Conservation (phyloP, 2,113 vertebrate genomes). For the Megaptera novaeangliae region DNA sequence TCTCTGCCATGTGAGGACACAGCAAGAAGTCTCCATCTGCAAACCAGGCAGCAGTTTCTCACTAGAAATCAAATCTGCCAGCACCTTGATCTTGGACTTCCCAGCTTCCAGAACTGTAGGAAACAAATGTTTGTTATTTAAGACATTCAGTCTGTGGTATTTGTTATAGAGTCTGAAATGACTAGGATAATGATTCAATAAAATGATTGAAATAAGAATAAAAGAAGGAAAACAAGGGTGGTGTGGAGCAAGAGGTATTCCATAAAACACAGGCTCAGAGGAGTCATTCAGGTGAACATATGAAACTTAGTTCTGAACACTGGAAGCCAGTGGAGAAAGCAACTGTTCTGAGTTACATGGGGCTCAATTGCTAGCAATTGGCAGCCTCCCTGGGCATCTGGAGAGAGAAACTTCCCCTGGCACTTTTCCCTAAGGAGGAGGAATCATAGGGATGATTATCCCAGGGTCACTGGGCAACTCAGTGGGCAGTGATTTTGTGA, state of each 20-base stretch:
- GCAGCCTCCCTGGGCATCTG: background rate
- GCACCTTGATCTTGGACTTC: background rate
- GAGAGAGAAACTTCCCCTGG: background rate
- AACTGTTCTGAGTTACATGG: background rate
- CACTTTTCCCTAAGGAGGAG: background rate
- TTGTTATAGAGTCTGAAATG: background rate
- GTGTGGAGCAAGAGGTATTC: background rate
- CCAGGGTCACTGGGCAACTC: background rate
- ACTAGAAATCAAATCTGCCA: background rate
- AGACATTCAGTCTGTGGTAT: background rate
- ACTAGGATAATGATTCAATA: background rate
- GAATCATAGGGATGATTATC: background rate
- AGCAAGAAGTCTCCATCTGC: background rate
- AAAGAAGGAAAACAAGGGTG: background rate
- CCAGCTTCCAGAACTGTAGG: background rate
- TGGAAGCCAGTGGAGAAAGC: background rate
- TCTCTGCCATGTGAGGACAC: background rate
- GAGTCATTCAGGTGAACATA: accelerated
- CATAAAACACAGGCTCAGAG: background rate
- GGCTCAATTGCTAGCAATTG: background rate
- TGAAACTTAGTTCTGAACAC: background rate
- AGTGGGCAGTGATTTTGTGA: background rate
- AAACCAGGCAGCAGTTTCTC: background rate
- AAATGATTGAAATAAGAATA: background rate
- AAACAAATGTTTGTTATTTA: background rate